Evolutionary conservation across 2,113 vertebrate genomes (phyloP).

Genomic region (Eudyptes chrysolophus): DNA sequence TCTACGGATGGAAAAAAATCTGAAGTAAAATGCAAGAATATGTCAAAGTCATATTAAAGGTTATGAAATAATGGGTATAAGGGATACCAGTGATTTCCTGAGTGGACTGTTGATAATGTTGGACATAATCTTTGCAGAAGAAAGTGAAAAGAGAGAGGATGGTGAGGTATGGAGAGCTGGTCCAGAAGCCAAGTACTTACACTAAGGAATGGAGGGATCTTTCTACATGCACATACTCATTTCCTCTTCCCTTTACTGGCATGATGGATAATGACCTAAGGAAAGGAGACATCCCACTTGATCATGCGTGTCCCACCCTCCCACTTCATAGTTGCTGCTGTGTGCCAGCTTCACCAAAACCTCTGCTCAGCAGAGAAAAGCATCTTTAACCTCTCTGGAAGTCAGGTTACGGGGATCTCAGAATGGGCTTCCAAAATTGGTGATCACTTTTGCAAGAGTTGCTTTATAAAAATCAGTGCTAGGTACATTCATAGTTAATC

Average conservation of each 20-base stretch:
- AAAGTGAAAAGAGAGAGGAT: neutral
- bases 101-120: neutral
- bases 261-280: neutral
- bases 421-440: neutral
- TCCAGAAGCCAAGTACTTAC: neutral
- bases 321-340: neutral
- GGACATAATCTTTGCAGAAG: neutral
- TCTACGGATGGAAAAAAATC: neutral
- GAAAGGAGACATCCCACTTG: neutral
- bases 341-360: neutral
- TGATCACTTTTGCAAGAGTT: neutral
- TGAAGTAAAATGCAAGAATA: neutral
- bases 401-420: neutral
- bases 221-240: neutral
- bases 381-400: neutral
- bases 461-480: neutral
- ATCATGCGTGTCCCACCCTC: fast-evolving
- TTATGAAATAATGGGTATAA: neutral
- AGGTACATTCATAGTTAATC: neutral
- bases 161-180: neutral
- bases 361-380: neutral
- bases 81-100: neutral
- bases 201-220: neutral
- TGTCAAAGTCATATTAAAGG: neutral
- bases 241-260: neutral